These are phyloP conservation scores for Pyrocoelia pectoralis DNA, from an alignment of 2,888 invertebrate species.

Conservation along the genomic window DNA sequence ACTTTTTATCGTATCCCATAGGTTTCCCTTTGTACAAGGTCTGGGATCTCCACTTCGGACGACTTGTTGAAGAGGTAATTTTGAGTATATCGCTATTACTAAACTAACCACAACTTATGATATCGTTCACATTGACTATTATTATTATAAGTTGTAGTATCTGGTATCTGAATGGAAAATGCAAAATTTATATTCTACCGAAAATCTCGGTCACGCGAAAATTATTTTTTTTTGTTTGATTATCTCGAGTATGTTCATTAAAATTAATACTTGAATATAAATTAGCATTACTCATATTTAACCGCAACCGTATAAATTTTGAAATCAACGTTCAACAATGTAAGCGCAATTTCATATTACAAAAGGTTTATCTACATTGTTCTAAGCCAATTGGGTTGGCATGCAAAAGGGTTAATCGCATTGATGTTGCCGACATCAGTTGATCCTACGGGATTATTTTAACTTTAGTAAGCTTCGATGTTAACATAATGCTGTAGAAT, in stretches of 20 bases:
- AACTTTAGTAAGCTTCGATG: conserved; percentile 39
- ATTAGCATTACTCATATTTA: background rate
- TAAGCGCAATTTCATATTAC: conserved; percentile 1
- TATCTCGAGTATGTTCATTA: conserved; percentile 1
- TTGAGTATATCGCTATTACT: too few species aligned
- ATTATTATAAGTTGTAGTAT: too few species aligned
- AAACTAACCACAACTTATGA: too few species aligned
- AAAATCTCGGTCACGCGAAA: background rate
- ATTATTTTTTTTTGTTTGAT: background rate
- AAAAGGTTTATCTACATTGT: conserved; percentile 12
- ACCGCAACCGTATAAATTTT: conserved; percentile 1
- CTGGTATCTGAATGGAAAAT: too few species aligned
- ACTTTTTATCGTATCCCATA: too few species aligned
- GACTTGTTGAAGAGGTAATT: too few species aligned
- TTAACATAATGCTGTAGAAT: conserved; percentile 13
- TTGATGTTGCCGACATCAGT: conserved; percentile 35
- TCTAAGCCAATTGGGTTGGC: conserved; percentile 40
- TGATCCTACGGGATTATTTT: conserved; percentile 49
- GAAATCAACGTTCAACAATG: conserved; percentile 1
- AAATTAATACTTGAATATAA: background rate
- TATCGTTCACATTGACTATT: too few species aligned
- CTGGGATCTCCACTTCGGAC: too few species aligned
- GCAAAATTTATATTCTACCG: too few species aligned
- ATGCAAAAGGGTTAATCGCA: conserved; percentile 41
- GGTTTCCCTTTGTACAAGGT: too few species aligned